Evolutionary conservation across 2,113 vertebrate genomes (phyloP).

Genomic region (Mungos mungo): DNA sequence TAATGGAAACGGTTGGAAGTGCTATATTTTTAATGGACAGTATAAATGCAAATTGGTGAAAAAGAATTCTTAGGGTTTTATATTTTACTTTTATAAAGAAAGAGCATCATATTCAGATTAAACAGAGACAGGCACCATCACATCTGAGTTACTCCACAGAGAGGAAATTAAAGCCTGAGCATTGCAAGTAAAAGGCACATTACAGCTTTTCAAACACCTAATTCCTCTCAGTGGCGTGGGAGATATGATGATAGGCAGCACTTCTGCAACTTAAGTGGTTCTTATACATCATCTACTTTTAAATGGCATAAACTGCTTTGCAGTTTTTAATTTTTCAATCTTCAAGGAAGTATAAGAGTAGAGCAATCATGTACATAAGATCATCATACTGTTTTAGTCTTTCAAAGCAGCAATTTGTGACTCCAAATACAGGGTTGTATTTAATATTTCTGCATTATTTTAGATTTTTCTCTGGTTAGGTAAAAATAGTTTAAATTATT

Average conservation of each 20-base stretch:
- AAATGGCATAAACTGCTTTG: conserved; percentile 44
- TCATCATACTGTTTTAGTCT: not conserved
- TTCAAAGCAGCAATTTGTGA: not conserved
- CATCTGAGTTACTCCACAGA: not conserved
- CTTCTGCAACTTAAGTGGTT: conserved; percentile 12
- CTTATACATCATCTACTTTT: conserved; percentile 60
- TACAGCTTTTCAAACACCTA: not conserved
- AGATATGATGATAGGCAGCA: not conserved
- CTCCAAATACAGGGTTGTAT: not conserved
- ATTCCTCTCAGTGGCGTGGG: not conserved
- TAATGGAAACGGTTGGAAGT: not conserved
- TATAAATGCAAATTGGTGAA: not conserved
- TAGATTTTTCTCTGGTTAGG: not conserved
- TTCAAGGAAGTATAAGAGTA: conserved; percentile 23
- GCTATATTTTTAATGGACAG: conserved; percentile 52
- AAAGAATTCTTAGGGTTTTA: not conserved
- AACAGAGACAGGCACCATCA: not conserved
- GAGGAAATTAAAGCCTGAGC: not conserved
- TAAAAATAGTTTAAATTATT: not conserved
- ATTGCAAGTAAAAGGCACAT: not conserved
- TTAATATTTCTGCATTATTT: not conserved
- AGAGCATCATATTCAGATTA: not conserved
- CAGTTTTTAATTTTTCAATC: conserved; percentile 66
- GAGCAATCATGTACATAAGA: conserved; percentile 32
- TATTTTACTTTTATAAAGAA: conserved; percentile 13